Evolutionary conservation across 2,113 vertebrate genomes (phyloP).

Genomic region (Mustelus asterias): DNA sequence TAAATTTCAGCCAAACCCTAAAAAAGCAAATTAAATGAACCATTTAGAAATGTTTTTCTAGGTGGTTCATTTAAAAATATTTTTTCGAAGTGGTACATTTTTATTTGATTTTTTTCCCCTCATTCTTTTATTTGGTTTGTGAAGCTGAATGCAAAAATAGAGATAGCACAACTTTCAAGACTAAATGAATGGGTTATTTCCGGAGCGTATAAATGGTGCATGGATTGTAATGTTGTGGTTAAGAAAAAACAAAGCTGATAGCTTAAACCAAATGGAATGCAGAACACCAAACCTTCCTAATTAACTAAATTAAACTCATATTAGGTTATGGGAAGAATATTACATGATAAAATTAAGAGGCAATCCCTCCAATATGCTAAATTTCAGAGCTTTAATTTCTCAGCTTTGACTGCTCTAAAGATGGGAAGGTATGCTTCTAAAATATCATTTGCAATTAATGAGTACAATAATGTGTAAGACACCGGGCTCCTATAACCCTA

Average conservation of each 20-base stretch:
- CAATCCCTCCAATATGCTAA: conserved; percentile 5
- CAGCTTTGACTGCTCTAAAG: neutral
- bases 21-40: neutral
- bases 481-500: conserved; percentile 46
- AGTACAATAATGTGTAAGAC: conserved; percentile 42
- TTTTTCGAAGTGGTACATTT: neutral
- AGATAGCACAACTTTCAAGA: neutral
- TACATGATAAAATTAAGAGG: neutral
- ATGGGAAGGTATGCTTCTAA: conserved; percentile 19
- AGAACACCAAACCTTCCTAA: neutral
- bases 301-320: neutral
- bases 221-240: neutral
- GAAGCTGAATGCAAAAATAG: neutral
- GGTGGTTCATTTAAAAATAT: neutral
- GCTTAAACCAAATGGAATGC: conserved; percentile 5
- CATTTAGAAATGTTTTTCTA: neutral
- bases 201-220: neutral
- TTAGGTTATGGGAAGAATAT: neutral
- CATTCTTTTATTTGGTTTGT: neutral
- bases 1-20: neutral
- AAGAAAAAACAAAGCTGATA: neutral
- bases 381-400: conserved; percentile 5
- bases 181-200: conserved; percentile 6
- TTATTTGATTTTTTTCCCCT: neutral
- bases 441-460: conserved; percentile 51